Percentiles rank a stretch among this genome's conserved stretches.
Evolutionary conservation across 2,797 vertebrate species (phyloP).

Genomic region (Leptodactylus fallax): DNA sequence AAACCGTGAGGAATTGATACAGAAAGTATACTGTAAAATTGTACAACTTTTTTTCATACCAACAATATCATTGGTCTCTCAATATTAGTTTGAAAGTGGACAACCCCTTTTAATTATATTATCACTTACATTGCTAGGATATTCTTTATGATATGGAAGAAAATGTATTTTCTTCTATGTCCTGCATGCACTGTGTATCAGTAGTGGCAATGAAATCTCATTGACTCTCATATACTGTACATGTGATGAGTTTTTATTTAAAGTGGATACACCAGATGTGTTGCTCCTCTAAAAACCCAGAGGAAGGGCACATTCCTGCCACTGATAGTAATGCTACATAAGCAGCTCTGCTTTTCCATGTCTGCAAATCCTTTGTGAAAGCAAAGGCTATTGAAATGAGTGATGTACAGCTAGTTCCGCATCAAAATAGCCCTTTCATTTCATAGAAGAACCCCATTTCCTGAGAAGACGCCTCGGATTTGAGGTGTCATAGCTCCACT

Average conservation of each 20-base stretch:
- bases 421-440: neutral
- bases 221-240: neutral
- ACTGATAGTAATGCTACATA: neutral
- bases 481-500: neutral
- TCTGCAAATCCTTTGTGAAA: constrained; percentile 6
- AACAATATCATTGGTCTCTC: too few species aligned
- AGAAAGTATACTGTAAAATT: too few species aligned
- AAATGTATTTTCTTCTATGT: too few species aligned
- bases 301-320: neutral
- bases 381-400: neutral
- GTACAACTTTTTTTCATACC: too few species aligned
- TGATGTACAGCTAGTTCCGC: neutral
- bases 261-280: too few species aligned
- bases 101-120: too few species aligned
- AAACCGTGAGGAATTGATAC: too few species aligned
- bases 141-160: too few species aligned
- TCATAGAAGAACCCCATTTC: neutral
- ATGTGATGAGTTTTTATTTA: neutral
- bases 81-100: too few species aligned
- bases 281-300: neutral
- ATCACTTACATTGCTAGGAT: too few species aligned
- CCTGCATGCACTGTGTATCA: too few species aligned
- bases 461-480: neutral
- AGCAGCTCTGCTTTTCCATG: constrained; percentile 1
- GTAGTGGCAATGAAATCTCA: neutral